Conservation (phyloP, 2,797 vertebrate species). For the Onychomys arenicola region DNA sequence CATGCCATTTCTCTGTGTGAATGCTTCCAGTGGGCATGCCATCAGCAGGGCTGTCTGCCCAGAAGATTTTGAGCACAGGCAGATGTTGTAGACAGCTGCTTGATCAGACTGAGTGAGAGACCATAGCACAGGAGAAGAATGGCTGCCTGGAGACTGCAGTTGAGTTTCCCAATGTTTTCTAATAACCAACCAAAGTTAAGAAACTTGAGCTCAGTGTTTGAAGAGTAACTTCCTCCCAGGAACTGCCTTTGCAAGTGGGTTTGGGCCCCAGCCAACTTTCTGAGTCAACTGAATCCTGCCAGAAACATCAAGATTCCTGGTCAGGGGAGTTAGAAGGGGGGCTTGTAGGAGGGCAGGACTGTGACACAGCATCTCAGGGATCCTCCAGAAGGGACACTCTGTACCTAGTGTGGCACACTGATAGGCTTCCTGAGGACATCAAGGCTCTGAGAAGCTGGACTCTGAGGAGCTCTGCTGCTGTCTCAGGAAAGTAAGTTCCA, state of each 20-base stretch:
- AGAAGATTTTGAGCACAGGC: background rate
- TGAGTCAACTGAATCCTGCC: background rate
- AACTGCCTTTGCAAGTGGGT: background rate
- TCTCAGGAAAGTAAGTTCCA: background rate
- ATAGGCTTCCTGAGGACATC: constrained; percentile 23
- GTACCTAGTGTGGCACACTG: background rate
- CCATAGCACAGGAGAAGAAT: background rate
- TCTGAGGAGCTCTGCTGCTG: background rate
- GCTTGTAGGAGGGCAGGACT: background rate
- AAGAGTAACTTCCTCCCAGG: constrained; percentile 45
- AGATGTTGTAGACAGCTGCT: background rate
- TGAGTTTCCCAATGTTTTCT: constrained; percentile 10
- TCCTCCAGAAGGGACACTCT: background rate
- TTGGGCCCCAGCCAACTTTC: background rate
- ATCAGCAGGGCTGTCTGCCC: background rate
- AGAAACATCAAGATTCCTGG: background rate
- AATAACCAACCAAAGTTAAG: background rate
- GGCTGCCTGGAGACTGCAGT: background rate
- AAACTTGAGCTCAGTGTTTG: background rate
- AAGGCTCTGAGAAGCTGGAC: background rate
- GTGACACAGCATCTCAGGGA: background rate
- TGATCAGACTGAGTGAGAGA: background rate
- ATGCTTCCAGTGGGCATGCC: background rate
- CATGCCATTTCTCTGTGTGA: rapidly evolving
- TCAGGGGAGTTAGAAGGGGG: background rate